These are phyloP conservation scores for Brachionus manjavacas DNA, from an alignment of 1,140 invertebrate genomes.

Conservation along the genomic window DNA sequence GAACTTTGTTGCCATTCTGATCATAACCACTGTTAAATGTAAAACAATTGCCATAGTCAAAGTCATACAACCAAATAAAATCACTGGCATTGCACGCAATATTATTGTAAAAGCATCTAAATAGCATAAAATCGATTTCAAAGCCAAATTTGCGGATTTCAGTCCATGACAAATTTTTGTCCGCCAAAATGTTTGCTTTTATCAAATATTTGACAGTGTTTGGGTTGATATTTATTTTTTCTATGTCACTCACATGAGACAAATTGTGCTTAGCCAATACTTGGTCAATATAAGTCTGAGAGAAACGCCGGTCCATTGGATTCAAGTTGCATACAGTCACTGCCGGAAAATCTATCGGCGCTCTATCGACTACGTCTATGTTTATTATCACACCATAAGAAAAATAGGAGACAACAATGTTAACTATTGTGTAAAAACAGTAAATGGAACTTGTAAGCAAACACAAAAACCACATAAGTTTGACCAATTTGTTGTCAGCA, in stretches of 20 bases:
- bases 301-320: slow-evolving; percentile 46
- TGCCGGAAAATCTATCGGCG: slow-evolving; percentile 52
- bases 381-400: slow-evolving; percentile 29
- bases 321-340: slow-evolving; percentile 57
- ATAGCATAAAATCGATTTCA: slow-evolving; percentile 36
- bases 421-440: slow-evolving; percentile 33
- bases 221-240: slow-evolving; percentile 14
- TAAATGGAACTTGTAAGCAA: background rate
- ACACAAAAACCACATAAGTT: slow-evolving; percentile 27
- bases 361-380: slow-evolving; percentile 24
- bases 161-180: slow-evolving; percentile 3
- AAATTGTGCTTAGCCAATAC: slow-evolving; percentile 45
- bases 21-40: slow-evolving; percentile 44
- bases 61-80: slow-evolving; percentile 40
- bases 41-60: slow-evolving; percentile 43
- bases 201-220: slow-evolving; percentile 44
- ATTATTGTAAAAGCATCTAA: slow-evolving; percentile 44
- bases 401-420: background rate
- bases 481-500: slow-evolving; percentile 9
- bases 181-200: slow-evolving; percentile 19
- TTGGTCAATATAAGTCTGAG: slow-evolving; percentile 45
- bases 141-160: slow-evolving; percentile 12
- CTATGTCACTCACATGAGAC: background rate
- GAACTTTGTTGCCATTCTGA: background rate
- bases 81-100: slow-evolving; percentile 42